phyloP scores from a whole-genome alignment of 2,113 vertebrate species.

The Hepsetus odoe region DNA sequence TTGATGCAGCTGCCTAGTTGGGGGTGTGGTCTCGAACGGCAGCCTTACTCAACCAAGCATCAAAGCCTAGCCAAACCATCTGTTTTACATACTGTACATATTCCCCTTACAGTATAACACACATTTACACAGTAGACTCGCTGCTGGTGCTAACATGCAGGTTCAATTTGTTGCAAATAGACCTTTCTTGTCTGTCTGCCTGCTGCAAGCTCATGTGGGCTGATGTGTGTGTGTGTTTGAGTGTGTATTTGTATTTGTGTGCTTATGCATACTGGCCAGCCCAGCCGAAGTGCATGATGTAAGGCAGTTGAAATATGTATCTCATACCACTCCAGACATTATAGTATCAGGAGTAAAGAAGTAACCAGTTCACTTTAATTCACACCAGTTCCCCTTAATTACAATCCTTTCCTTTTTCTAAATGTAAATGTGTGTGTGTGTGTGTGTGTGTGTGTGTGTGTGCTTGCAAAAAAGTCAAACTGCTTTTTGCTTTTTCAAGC shows the following conservation, averaged over 20 bases:
- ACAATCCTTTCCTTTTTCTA: not conserved
- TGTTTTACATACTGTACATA: slow-evolving; percentile 6
- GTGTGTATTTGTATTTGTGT: not conserved
- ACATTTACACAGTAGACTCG: not conserved
- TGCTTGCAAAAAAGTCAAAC: no score
- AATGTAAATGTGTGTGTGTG: no score
- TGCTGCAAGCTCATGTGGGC: not conserved
- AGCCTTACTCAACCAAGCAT: slow-evolving; percentile 21
- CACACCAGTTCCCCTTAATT: not conserved
- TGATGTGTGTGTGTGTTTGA: slow-evolving; percentile 17
- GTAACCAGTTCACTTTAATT: no score
- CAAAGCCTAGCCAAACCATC: slow-evolving; percentile 10
- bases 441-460: no score
- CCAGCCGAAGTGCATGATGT: slow-evolving; percentile 44
- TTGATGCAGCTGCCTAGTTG: slow-evolving; percentile 7
- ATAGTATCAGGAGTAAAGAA: slow-evolving; percentile 14
- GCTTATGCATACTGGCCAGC: slow-evolving; percentile 16
- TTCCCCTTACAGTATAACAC: not conserved
- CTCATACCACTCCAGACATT: slow-evolving; percentile 27
- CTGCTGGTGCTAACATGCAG: not conserved
- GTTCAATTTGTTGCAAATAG: not conserved
- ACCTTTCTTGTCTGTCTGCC: slow-evolving; percentile 2
- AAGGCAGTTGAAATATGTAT: slow-evolving; percentile 52
- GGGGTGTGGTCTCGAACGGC: slow-evolving; percentile 14
- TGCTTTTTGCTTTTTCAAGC: no score